Conservation (phyloP, 2,113 vertebrate genomes). For the Daphoenositta chrysoptera region DNA sequence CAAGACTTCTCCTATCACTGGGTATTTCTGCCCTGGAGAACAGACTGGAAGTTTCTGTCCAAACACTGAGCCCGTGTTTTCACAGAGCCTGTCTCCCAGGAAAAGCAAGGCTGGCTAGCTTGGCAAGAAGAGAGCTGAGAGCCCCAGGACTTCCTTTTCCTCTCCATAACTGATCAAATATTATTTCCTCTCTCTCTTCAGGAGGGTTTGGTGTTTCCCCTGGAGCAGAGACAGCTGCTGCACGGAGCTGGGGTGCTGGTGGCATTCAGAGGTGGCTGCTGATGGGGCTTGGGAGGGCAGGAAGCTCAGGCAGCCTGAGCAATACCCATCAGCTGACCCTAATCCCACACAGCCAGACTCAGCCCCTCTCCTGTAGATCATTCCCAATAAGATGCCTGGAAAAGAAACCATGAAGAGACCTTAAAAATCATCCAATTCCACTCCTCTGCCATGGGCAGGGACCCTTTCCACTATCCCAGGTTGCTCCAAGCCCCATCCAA, state of each 20-base stretch:
- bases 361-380: background rate
- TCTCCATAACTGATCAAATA: background rate
- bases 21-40: background rate
- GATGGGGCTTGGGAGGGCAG: background rate
- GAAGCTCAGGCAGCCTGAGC: background rate
- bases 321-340: background rate
- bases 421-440: background rate
- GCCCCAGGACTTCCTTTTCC: background rate
- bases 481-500: background rate
- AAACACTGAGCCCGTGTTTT: background rate
- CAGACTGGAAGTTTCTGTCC: background rate
- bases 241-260: fast-evolving
- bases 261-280: background rate
- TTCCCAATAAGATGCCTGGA: background rate
- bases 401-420: background rate
- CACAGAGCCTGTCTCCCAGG: background rate
- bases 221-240: background rate
- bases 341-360: background rate
- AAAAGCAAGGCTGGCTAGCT: background rate
- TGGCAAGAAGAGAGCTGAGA: background rate
- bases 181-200: background rate
- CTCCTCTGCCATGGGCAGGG: background rate
- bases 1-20: background rate
- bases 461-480: fast-evolving
- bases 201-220: background rate